Evolutionary conservation across 2,797 vertebrate genomes (phyloP).

Genomic region (Tapera naevia): DNA sequence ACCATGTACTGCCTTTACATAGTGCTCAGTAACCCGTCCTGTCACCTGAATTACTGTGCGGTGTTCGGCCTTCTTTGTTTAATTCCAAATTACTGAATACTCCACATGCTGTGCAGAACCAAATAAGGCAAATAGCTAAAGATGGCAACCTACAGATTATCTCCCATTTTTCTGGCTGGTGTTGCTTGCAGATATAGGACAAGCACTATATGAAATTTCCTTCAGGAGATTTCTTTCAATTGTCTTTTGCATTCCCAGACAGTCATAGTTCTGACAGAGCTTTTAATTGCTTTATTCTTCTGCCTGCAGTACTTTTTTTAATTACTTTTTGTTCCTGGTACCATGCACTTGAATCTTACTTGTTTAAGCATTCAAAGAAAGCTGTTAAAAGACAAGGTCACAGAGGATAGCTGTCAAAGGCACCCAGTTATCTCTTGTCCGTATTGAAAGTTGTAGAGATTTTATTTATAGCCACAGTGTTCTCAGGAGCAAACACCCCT

Average conservation of each 20-base stretch:
- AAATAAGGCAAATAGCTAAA: not conserved
- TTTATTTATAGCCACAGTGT: not conserved
- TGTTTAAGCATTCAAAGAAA: not conserved
- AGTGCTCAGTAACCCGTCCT: not conserved
- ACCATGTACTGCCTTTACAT: not conserved
- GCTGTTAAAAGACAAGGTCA: not conserved
- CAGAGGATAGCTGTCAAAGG: not conserved
- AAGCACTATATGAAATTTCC: not conserved
- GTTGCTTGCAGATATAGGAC: not conserved
- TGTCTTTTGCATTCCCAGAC: not conserved
- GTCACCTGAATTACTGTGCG: not conserved
- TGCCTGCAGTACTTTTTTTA: not conserved
- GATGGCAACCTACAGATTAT: not conserved
- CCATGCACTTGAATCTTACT: not conserved
- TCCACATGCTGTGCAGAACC: not conserved
- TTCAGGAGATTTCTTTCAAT: not conserved
- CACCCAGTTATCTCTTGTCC: not conserved
- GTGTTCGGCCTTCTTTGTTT: not conserved
- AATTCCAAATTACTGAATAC: not conserved
- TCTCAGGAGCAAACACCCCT: not conserved
- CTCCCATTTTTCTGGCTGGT: not conserved
- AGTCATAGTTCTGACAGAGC: not conserved
- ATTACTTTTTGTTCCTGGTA: not conserved
- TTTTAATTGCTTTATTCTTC: conserved; percentile 16
- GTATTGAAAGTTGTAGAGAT: not conserved